Percentiles rank a stretch among this genome's conserved stretches.
phyloP scores from a whole-genome alignment of 2,797 vertebrate species.

The Arctocebus calabarensis region DNA sequence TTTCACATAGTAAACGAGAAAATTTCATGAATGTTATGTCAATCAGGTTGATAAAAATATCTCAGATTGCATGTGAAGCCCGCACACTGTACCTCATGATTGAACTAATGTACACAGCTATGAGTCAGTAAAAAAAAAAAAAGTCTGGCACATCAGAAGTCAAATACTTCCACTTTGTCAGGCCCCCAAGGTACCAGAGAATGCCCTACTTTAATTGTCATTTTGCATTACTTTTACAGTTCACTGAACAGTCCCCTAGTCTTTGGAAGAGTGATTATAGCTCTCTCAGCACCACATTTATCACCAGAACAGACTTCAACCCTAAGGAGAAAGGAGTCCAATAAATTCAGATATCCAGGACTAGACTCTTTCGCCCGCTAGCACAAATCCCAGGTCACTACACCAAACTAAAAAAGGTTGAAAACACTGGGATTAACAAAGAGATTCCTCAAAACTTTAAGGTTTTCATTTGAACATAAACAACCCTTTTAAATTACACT shows the following conservation, averaged over 20 bases:
- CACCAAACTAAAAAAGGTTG: constrained; percentile 53
- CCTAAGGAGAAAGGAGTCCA: constrained; percentile 61
- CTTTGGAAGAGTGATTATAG: constrained; percentile 67
- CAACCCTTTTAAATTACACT: constrained; percentile 33
- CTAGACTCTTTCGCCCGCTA: constrained; percentile 56
- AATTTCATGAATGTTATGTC: no score
- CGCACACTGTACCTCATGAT: no score
- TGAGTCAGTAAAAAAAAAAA: no score
- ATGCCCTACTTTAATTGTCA: constrained; percentile 77
- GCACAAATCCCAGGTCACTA: constrained; percentile 61
- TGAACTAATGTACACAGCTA: no score
- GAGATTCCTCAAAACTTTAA: constrained; percentile 48
- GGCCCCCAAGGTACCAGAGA: constrained; percentile 66
- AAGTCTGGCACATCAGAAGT: constrained; percentile 71
- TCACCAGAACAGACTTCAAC: constrained; percentile 68
- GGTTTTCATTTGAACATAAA: constrained; percentile 63
- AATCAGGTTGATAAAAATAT: no score
- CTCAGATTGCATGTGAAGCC: no score
- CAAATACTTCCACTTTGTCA: constrained; percentile 73
- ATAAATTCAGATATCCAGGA: constrained; percentile 65
- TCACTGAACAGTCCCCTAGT: constrained; percentile 73
- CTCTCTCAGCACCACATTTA: constrained; percentile 63
- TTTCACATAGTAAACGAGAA: no score
- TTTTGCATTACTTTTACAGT: constrained; percentile 79
- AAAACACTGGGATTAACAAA: constrained; percentile 46